Base-by-base conservation (phyloP, 2,797 vertebrate genomes). In the Sibirionetta formosa region DNA sequence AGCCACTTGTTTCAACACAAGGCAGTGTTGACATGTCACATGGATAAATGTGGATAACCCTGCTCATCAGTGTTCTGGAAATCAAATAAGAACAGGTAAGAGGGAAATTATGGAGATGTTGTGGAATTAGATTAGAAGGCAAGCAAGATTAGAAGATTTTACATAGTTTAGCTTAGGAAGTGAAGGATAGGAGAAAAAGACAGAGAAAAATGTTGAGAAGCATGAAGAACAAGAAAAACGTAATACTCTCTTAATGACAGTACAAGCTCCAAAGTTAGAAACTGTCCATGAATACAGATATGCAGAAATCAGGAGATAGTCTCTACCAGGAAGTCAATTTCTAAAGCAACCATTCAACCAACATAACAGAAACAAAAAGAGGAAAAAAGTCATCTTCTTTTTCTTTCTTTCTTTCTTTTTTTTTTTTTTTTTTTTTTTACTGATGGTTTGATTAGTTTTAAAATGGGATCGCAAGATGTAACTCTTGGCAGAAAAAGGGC, bases 401-500 rank as follows among this genome's bases (percentile, higher is more conserved):
- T 61, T 38, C 19, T 29, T 31, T 44, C 16, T 29, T 16, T 5
- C 1, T 65, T 83, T 40, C 53, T 38, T 38, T 38, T 38, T 38
- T 38, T 35, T 35, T 38, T 38, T 38, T 38, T 38, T 38, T 35
- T 38, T 19, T 17, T 29, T 27, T 15, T 54, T 61, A 8, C 69
- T 77, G 40, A 35, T 20, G 11, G 13, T 57, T 65, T 65, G 18
- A 57, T 46, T 64, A 17, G 51, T 82, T 78, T 79, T 64, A 61
- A 31, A 66, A 51, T 3, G 4, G 1, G 2, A 50, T 33, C n/a
- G 27, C 13, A 56, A n/a, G 20, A 63, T 18, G 24, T 17, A 82
- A 29, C 8, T 85, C 38, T 57, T 29, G 17, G 20, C 1, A 7
- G 23, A 22, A 26, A 8, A 5, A 3, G 1, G 1, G 2, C 2